Conservation (phyloP, 2,797 vertebrate genomes). For the Microctenopoma steveboyesi region DNA sequence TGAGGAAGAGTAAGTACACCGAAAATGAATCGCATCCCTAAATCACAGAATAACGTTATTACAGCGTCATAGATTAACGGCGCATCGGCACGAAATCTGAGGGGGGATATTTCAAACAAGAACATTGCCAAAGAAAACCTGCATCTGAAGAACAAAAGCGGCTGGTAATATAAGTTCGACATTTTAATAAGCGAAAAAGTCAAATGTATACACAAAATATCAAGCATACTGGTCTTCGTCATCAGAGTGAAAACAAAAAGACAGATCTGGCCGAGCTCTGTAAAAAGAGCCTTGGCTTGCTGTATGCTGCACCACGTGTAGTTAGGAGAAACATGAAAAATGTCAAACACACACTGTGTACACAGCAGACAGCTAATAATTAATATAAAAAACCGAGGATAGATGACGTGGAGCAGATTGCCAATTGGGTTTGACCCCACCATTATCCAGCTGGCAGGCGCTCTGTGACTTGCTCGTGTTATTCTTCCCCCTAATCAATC, state of each 20-base stretch:
- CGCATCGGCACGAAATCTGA: not conserved
- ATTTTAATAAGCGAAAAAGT: no score
- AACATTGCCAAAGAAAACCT: not conserved
- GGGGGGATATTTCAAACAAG: slow-evolving; percentile 3
- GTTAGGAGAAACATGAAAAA: slow-evolving; percentile 7
- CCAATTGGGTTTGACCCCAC: slow-evolving; percentile 15
- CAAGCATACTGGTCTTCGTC: no score
- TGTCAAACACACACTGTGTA: slow-evolving; percentile 12
- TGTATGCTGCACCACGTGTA: not conserved
- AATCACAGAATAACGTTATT: slow-evolving; percentile 14
- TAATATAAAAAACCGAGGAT: slow-evolving; percentile 25
- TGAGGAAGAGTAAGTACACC: not conserved
- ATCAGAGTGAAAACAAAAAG: no score
- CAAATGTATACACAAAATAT: no score
- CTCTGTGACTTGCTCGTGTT: slow-evolving; percentile 22
- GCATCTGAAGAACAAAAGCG: no score
- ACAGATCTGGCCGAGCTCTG: no score
- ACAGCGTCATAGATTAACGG: not conserved
- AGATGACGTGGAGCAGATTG: slow-evolving; percentile 10
- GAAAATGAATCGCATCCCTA: not conserved
- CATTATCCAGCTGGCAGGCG: slow-evolving; percentile 20
- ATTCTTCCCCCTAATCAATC: slow-evolving; percentile 55
- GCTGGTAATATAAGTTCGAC: no score
- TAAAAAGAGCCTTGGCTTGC: no score
- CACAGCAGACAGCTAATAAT: slow-evolving; percentile 5